phyloP scores from a whole-genome alignment of 2,888 invertebrate species.

The Prosapia bicincta region DNA sequence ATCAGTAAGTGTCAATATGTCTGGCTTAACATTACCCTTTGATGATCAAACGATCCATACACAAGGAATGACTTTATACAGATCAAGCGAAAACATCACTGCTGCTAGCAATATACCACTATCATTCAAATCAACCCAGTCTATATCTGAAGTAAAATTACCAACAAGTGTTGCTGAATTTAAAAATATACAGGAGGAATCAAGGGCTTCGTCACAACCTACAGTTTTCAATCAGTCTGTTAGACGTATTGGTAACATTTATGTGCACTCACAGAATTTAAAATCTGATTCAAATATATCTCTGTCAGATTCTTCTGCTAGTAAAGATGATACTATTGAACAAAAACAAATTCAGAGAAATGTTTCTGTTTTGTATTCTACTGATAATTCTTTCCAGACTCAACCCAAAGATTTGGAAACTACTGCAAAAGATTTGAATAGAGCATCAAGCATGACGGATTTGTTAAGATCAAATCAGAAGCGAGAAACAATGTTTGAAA shows the following conservation, averaged over 20 bases:
- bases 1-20: conserved; percentile 13
- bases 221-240: not conserved
- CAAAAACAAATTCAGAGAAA: conserved; percentile 9
- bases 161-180: conserved; percentile 8
- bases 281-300: conserved; percentile 12
- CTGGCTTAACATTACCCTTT: conserved; percentile 11
- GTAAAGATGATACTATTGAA: conserved; percentile 10
- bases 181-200: conserved; percentile 8
- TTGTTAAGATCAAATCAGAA: conserved; percentile 12
- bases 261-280: conserved; percentile 32
- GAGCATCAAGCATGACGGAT: conserved; percentile 14
- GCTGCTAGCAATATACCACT: conserved; percentile 8
- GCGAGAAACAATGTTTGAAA: conserved; percentile 1
- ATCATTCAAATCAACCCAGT: conserved; percentile 1
- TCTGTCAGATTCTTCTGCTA: conserved; percentile 26
- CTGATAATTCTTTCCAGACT: not conserved
- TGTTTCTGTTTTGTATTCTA: not conserved
- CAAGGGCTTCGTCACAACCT: conserved; percentile 15
- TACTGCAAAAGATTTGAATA: not conserved
- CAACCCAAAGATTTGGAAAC: not conserved
- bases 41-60: conserved; percentile 18
- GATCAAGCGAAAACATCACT: conserved; percentile 12
- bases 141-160: conserved; percentile 8
- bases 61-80: conserved; percentile 16
- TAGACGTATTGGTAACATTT: conserved; percentile 30